Base-by-base conservation (phyloP, 2,888 invertebrate species). In the Sericinus montela region DNA sequence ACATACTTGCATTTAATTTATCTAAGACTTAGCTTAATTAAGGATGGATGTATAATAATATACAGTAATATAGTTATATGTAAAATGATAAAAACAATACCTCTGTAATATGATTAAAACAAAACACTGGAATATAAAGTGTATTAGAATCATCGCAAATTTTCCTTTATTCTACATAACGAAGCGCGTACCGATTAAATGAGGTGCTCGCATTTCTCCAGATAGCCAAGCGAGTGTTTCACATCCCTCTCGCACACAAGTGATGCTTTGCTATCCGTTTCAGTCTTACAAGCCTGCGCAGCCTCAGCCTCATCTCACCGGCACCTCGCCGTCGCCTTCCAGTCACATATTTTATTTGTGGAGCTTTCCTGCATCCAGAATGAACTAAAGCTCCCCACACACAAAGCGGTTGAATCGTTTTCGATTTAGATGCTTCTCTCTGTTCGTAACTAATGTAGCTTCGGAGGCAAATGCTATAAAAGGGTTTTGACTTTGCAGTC, bases 311-410 rank as follows among this genome's bases (percentile, higher is more conserved):
- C 84, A 82, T 82, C 81, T 80, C 73, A 72, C 75, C 73, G 79
- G 80, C 84, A 85, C 85, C 85, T 83, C 83, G 75, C 76, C 80
- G 86, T 86, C 83, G 87, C 85, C 84, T 82, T 79, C 80, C 70
- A 86, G 85, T 87, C 87, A 87, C 85, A 87, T 88, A 86, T 88
- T 88, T 87, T 88, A 87, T 88, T 87, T 85, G 88, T 86, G 74
- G 74, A 85, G 77, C 81, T 82, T 87, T 83, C 86, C 84, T 86
- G 80, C 80, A 87, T 83, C 81, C 78, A 77, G 82, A 77, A 75
- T 68, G 75, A 69, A 70, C 72, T 82, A 84, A 86, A 74, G 81
- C 75, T 54, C 63, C 57, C 78, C 67, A 81, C 75, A 67, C 72
- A 78, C 72, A 68, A 63, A 62, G 63, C 72, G 72, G 69, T 65